These are phyloP conservation scores for Epirrhoe tristata DNA, from an alignment of 2,888 invertebrate species.

Conservation along the genomic window DNA sequence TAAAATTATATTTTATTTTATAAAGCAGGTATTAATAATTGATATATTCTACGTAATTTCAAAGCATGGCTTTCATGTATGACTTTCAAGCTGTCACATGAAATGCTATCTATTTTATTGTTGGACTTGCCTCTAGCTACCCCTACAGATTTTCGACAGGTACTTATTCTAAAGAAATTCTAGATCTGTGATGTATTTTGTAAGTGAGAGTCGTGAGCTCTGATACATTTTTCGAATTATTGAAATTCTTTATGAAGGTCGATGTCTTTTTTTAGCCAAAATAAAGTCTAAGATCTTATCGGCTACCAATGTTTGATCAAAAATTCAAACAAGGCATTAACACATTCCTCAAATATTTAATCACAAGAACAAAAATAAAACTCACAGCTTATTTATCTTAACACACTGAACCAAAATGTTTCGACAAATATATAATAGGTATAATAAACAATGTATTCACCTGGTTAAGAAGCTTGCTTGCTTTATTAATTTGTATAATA, in stretches of 20 bases:
- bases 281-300: conserved; percentile 48
- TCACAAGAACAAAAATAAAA: conserved; percentile 60
- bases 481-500: conserved; percentile 77
- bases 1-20: no score
- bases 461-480: conserved; percentile 83
- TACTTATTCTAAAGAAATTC: no score
- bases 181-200: no score
- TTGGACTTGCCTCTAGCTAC: no score
- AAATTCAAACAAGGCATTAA: conserved; percentile 60
- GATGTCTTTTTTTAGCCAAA: not conserved
- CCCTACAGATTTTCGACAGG: no score
- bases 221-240: not conserved
- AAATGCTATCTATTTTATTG: no score
- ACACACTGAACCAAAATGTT: conserved; percentile 77
- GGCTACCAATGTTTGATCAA: conserved; percentile 58
- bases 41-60: no score
- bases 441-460: conserved; percentile 83
- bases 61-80: no score
- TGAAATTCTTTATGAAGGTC: not conserved
- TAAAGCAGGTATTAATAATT: no score
- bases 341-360: conserved; percentile 71
- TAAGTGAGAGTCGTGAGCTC: not conserved
- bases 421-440: conserved; percentile 83
- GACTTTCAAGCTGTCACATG: no score
- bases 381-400: conserved; percentile 69